Base-by-base conservation (phyloP, 2,888 invertebrate genomes). In the Hemicrepidius hirtus region DNA sequence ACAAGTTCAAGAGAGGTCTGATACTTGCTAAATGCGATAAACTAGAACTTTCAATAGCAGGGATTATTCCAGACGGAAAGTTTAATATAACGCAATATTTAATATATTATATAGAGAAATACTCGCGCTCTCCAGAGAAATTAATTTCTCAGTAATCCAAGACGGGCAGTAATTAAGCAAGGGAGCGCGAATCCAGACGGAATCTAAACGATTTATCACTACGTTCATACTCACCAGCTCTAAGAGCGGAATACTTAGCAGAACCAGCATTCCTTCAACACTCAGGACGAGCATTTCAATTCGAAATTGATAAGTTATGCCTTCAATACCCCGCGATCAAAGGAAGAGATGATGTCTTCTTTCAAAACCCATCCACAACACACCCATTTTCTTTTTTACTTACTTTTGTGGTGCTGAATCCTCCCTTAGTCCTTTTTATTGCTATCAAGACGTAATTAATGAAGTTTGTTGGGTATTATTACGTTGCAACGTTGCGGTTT, bases 111-210 rank as follows among this genome's bases (percentile, higher is more conserved):
- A 85, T 85, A 84, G 84, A 84, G 83, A 84, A 84, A 83, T 84
- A 79, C 78, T 77, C 76, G 77, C 72, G 75, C 78, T 80, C 82
- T 82, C 81, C 77, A 75, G 83, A 84, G 85, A 86, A 86, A 86
- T 86, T 86, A 86, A 86, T 86, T 86, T 86, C 85, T 83, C 84
- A 82, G 85, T 85, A 85, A 85, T 85, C 85, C 85, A 84, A 85
- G 84, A 85, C 85, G 85, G 85, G 85, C 85, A 85, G 85, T 85
- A 86, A 86, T 86, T 86, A 86, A 86, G 85, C 83, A 80, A 82
- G 82, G 80, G 78, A 79, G 80, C 75, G 76, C 78, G 78, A 77
- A 80, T 80, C 80, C 80, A 77, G 78, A 77, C 79, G 84, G 84
- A 84, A 84, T 85, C 83, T 83, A 82, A 84, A 84, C 84, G 84